Conservation (phyloP, 2,888 invertebrate genomes). For the Baccha elongata region DNA sequence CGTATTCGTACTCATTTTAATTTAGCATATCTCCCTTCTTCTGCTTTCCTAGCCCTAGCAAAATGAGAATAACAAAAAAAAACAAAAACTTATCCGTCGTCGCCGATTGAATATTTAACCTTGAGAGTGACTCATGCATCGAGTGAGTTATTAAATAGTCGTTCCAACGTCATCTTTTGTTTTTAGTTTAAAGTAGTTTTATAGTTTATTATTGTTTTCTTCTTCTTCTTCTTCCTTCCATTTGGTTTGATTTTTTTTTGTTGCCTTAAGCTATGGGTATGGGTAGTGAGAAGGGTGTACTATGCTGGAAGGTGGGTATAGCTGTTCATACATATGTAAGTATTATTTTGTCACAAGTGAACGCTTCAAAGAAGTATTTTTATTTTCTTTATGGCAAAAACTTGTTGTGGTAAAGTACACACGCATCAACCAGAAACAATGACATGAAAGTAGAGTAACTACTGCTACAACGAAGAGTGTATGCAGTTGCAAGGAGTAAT, state of each 20-base stretch:
- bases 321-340: not conserved
- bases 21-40: not conserved
- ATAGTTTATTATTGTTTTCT: slow-evolving; percentile 21
- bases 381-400: slow-evolving; percentile 8
- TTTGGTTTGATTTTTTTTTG: slow-evolving; percentile 22
- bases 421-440: slow-evolving; percentile 48
- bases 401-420: slow-evolving; percentile 37
- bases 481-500: slow-evolving; percentile 7
- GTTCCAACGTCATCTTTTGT: slow-evolving; percentile 55
- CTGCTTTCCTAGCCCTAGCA: not conserved
- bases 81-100: slow-evolving; percentile 28
- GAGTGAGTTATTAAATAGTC: slow-evolving; percentile 49
- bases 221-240: slow-evolving; percentile 5
- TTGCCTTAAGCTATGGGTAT: not conserved
- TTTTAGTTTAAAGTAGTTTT: slow-evolving; percentile 46
- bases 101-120: slow-evolving; percentile 63
- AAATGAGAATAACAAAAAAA: not conserved
- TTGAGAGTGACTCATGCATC: slow-evolving; percentile 62
- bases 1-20: not conserved
- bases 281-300: not conserved
- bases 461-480: slow-evolving; percentile 8
- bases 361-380: slow-evolving; percentile 2
- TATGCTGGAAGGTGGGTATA: slow-evolving; percentile 3
- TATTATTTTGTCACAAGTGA: slow-evolving; percentile 38
- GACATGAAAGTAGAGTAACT: slow-evolving; percentile 42